Conservation (phyloP, 2,113 vertebrate species). For the Formicarius rufipectus region DNA sequence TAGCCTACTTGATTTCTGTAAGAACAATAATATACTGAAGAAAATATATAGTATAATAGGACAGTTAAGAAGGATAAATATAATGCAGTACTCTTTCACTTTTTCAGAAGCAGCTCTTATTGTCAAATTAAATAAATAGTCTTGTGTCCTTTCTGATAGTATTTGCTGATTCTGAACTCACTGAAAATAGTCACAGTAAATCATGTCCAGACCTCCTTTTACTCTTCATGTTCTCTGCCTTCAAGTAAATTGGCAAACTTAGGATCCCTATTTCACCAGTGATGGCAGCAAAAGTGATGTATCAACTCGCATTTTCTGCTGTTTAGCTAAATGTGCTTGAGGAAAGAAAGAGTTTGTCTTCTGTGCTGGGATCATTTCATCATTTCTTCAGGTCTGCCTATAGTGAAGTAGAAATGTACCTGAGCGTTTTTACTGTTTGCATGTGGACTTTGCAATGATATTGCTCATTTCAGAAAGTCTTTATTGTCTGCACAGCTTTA, state of each 20-base stretch:
- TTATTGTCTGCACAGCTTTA: not conserved
- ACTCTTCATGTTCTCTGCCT: not conserved
- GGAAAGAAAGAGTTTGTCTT: not conserved
- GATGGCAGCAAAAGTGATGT: not conserved
- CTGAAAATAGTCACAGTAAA: not conserved
- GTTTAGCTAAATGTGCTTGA: not conserved
- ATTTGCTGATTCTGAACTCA: not conserved
- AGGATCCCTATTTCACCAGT: not conserved
- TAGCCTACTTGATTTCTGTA: not conserved
- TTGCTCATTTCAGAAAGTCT: not conserved
- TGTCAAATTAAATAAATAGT: not conserved
- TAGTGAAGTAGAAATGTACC: not conserved
- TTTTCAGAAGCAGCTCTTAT: not conserved
- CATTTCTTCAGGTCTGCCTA: not conserved
- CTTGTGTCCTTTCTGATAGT: not conserved
- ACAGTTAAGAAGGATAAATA: not conserved
- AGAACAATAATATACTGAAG: not conserved
- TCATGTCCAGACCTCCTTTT: not conserved
- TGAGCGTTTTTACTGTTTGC: not conserved
- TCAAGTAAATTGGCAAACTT: not conserved
- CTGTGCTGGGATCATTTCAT: not conserved
- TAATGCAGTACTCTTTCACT: not conserved
- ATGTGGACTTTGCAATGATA: not conserved
- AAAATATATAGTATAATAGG: not conserved
- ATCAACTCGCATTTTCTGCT: not conserved